These are phyloP conservation scores for Odontamblyopus rebecca DNA, from an alignment of 2,797 vertebrate genomes.

Conservation along the genomic window DNA sequence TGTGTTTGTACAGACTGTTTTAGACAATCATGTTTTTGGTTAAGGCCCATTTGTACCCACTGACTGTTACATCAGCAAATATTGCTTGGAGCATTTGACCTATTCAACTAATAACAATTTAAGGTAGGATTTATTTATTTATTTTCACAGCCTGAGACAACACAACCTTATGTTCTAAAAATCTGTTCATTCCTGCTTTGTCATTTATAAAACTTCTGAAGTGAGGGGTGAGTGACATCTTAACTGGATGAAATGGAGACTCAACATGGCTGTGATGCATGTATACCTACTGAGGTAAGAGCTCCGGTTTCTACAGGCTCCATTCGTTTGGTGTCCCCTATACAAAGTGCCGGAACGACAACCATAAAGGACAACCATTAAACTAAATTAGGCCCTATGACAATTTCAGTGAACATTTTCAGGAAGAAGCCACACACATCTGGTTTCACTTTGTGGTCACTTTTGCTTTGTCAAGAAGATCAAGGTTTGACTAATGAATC, in stretches of 20 bases:
- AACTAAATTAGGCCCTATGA: slow-evolving; percentile 2
- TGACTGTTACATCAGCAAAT: background rate
- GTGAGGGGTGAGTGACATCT: slow-evolving; percentile 4
- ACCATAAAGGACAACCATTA: slow-evolving; percentile 6
- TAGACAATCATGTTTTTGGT: slow-evolving; percentile 26
- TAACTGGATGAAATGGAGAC: slow-evolving; percentile 1
- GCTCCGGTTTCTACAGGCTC: background rate
- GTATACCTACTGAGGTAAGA: slow-evolving; percentile 11
- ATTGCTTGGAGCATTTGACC: slow-evolving; percentile 10
- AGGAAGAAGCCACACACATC: background rate
- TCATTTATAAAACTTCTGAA: background rate
- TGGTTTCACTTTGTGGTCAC: background rate
- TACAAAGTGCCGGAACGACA: background rate
- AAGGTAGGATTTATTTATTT: background rate
- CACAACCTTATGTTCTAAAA: background rate
- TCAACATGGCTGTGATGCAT: slow-evolving; percentile 7
- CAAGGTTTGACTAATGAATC: background rate
- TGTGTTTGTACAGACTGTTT: slow-evolving; percentile 32
- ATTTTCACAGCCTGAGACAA: background rate
- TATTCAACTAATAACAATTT: background rate
- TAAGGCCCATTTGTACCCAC: slow-evolving; percentile 24
- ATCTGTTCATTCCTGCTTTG: background rate
- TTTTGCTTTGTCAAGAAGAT: background rate
- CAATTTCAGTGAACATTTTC: background rate
- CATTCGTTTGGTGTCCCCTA: background rate